Evolutionary conservation across 2,113 vertebrate species (phyloP).

Genomic region (Stigmatopora argus): DNA sequence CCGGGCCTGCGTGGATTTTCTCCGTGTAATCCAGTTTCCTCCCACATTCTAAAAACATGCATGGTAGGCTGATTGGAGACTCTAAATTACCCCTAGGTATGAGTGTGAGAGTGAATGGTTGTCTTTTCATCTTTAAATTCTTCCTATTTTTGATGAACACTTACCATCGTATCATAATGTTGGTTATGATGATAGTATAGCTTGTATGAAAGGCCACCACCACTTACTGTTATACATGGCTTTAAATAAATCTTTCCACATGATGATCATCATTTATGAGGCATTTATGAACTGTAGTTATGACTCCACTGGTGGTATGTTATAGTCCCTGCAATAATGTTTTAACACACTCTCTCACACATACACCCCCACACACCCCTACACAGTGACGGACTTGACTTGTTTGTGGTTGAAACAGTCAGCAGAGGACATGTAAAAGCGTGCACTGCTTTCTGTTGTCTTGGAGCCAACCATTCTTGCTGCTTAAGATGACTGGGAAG

Average conservation of each 20-base stretch:
- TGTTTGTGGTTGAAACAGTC: slow-evolving; percentile 22
- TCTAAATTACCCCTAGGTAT: too few species aligned
- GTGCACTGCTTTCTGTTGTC: slow-evolving; percentile 74
- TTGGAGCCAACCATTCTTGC: slow-evolving; percentile 57
- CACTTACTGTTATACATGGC: too few species aligned
- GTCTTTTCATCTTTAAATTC: too few species aligned
- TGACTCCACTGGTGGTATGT: not conserved
- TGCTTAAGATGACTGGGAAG: slow-evolving; percentile 26
- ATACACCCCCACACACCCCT: not conserved
- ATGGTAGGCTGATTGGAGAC: too few species aligned
- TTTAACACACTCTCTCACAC: slow-evolving; percentile 9
- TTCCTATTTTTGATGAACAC: too few species aligned
- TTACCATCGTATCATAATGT: too few species aligned
- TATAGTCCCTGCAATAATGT: not conserved
- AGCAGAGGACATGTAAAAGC: slow-evolving; percentile 59
- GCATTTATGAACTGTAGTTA: not conserved
- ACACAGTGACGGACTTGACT: slow-evolving; percentile 18
- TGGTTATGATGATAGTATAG: not conserved
- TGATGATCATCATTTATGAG: not conserved
- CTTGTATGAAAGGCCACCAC: too few species aligned
- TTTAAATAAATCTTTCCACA: not conserved
- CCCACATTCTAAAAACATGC: too few species aligned
- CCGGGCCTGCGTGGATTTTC: too few species aligned
- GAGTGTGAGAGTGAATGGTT: too few species aligned
- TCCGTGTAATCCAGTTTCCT: too few species aligned